Evolutionary conservation across 2,888 invertebrate species (phyloP), one percentile per base, ranked within the genome.

Genomic region (Eristalis intricaria): DNA sequence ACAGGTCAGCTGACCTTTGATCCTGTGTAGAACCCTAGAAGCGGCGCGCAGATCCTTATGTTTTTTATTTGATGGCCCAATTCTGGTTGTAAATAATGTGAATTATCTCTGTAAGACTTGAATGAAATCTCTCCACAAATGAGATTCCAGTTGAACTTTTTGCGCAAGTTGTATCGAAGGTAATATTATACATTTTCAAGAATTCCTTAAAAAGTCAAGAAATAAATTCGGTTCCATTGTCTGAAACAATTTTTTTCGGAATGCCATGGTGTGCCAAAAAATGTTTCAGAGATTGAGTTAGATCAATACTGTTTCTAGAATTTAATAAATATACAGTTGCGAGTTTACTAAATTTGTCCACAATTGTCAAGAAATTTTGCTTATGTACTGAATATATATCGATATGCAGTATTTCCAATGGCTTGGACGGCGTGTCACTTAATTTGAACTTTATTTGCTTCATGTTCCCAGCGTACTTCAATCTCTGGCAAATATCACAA

Each of bases 381-480:
- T 70, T 60, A 63, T 75, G 26, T 22, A 83, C 43, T 4, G 65
- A 38, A 50, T 76, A 76, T 32, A 82, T 65, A 15, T 82, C 82
- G 19, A 70, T 65, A 15, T 83, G 76, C 1, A 83, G 10, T 29
- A 73, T 77, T 10, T 73, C 68, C 26, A 61, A 50, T 3, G 81
- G 74, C 61, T 69, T 69, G 4, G 68, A 26, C 15, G 74, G 69
- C 13, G 61, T 66, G 68, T 74, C 68, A 11, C 66, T 60, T 7
- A 64, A 64, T 66, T 82, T 50, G 13, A 60, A 88, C 10, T 40
- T 22, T 13, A 73, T 10, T 77, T 71, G 77, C 61, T 74, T 68
- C 35, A 79, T 88, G 35, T 85, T 79, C 32, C 88, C 78, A 58
- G 89, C 74, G 11, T 88, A 89, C 68, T 89, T 89, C 0, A 79